Conservation (phyloP, 2,113 vertebrate genomes). For the Prinia subflava region DNA sequence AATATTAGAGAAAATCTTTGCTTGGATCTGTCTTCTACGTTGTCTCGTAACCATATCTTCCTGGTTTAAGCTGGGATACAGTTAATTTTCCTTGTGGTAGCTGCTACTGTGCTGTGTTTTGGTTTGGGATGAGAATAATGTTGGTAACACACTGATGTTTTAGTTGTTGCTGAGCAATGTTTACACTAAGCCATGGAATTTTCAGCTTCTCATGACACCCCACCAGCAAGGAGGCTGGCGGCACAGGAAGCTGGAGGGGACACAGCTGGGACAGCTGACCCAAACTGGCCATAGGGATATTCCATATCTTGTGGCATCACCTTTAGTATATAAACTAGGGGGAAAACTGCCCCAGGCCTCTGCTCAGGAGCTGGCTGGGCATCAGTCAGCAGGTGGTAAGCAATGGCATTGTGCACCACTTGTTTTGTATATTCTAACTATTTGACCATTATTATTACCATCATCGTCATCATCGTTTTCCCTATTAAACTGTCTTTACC, state of each 20-base stretch:
- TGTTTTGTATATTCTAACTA: neutral
- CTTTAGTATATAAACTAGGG: neutral
- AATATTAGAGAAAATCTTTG: neutral
- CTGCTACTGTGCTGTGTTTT: neutral
- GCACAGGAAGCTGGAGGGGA: neutral
- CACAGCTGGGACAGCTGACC: neutral
- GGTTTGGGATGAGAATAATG: neutral
- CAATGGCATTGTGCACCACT: rapidly evolving
- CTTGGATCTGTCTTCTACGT: neutral
- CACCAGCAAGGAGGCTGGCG: neutral
- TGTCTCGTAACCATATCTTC: neutral
- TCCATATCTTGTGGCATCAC: neutral
- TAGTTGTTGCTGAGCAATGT: neutral
- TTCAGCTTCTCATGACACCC: neutral
- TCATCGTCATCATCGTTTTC: neutral
- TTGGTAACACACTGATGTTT: neutral
- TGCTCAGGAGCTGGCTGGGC: neutral
- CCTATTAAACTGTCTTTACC: neutral
- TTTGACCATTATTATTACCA: neutral
- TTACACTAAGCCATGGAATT: neutral
- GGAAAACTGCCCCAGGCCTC: neutral
- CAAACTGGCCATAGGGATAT: neutral
- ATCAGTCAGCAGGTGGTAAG: neutral
- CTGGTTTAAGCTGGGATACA: neutral
- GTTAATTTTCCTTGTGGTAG: neutral